Base-by-base conservation (phyloP, 2,797 vertebrate species). In the Brotula barbata region DNA sequence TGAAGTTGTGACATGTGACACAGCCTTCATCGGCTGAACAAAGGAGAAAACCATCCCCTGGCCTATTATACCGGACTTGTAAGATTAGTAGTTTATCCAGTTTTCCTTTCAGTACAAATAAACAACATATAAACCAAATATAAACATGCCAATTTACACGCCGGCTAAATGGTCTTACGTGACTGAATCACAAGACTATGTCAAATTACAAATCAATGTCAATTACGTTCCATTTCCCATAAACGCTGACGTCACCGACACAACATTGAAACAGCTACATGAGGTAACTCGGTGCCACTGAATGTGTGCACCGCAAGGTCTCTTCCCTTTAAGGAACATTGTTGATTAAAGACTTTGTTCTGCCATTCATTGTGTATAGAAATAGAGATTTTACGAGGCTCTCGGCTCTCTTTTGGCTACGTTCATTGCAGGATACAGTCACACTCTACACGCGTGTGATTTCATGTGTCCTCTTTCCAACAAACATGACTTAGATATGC, bases 81-180 rank as follows among this genome's bases (percentile, higher is more conserved):
- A 4, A 28, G 25, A 75, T 41, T 14, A 22, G 22, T 54, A 80
- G 8, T 82, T 87, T 77, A 50, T 21, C 16, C 36, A 69, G 39
- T 23, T 9, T 49, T 3, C 31, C 28, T n/a, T 63, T 68, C 31
- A 60, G 33, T 49, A 64, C 28, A 61, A 48, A 66, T 43, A 19
- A 61, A 19, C 15, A 14, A 51, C 37, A 36, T 13, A 50, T 9
- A 6, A 43, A 59, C 53, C 43, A 10, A 45, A 56, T n/a, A 57
- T 55, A 6, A 56, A 52, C 40, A 7, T 51, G 14, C 65, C 14
- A 37, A n/a, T 48, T 53, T 3, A 51, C 58, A 56, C 44, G 10
- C 23, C 47, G 36, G 62, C 19, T 44, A 16, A 5, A 16, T 0
- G 7, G 39, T 53, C 4, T 14, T 57, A 57, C 34, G 25, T 8